Evolutionary conservation across 2,888 invertebrate genomes (phyloP).

Genomic region (Nomada hirtipes): DNA sequence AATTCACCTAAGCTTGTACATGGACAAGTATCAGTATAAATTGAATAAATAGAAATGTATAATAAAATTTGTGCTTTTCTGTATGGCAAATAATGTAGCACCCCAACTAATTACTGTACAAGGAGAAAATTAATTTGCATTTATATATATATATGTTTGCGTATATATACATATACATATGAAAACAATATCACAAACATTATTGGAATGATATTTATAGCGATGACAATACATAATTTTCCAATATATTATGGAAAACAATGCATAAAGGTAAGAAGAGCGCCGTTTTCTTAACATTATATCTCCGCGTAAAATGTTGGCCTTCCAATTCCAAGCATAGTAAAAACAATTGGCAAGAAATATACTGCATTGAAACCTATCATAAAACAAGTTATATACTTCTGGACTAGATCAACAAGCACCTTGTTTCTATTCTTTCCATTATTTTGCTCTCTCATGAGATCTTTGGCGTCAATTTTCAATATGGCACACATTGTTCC

Average conservation of each 20-base stretch:
- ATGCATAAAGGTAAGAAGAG: conserved; percentile 1
- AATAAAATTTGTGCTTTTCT: conserved; percentile 10
- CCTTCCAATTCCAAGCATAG: conserved; percentile 90
- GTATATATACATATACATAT: not conserved
- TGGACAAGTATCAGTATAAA: conserved; percentile 3
- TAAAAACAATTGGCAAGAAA: conserved; percentile 91
- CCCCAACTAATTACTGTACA: not conserved
- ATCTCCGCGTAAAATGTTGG: conserved; percentile 95
- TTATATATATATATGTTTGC: too few relatives aligned
- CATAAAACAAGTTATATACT: conserved; percentile 92
- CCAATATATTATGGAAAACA: conserved; percentile 4
- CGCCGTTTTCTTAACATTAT: conserved; percentile 81
- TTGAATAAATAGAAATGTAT: conserved; percentile 2
- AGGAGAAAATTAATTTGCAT: not conserved
- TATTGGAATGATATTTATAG: conserved; percentile 40
- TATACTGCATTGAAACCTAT: conserved; percentile 93
- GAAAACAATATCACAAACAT: conserved; percentile 42
- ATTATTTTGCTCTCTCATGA: conserved; percentile 88
- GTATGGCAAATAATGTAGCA: conserved; percentile 5
- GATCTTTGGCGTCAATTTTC: conserved; percentile 88
- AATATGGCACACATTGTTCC: conserved; percentile 89
- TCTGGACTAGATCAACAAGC: conserved; percentile 92
- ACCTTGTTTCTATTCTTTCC: conserved; percentile 90
- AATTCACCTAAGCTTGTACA: not conserved
- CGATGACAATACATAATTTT: conserved; percentile 8